Conservation (phyloP, 2,113 vertebrate genomes). For the Oreochromis tanganicae region DNA sequence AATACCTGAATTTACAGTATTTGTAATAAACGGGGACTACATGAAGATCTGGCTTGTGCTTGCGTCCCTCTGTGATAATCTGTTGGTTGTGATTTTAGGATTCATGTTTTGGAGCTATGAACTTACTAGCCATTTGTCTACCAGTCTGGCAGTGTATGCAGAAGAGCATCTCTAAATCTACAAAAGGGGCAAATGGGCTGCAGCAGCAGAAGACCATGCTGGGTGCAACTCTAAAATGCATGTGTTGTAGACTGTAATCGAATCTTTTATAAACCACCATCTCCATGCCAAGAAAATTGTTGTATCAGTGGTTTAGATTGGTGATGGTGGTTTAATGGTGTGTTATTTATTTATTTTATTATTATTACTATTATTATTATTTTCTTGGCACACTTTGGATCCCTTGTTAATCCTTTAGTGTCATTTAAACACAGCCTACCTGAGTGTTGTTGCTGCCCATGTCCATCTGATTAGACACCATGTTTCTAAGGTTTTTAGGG, state of each 20-base stretch:
- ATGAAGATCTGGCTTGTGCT: not conserved
- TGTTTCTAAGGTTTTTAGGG: not conserved
- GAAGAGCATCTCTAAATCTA: not conserved
- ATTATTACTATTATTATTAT: not conserved
- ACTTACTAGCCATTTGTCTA: rapidly evolving
- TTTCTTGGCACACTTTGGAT: not conserved
- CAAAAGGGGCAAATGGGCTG: not conserved
- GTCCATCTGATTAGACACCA: not conserved
- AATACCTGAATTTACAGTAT: slow-evolving; percentile 25
- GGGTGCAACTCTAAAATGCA: not conserved
- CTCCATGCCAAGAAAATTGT: not conserved
- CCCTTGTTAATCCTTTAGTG: not conserved
- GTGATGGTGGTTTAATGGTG: not conserved
- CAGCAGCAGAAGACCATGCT: not conserved
- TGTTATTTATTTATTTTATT: not conserved
- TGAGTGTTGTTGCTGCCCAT: not conserved
- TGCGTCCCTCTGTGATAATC: not conserved
- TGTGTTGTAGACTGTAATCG: not conserved
- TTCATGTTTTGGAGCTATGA: not conserved
- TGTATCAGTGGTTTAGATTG: not conserved
- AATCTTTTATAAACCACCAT: not conserved
- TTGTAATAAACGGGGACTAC: slow-evolving; percentile 48
- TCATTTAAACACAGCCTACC: not conserved
- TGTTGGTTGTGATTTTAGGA: not conserved
- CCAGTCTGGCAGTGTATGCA: not conserved